phyloP scores from a whole-genome alignment of 2,888 invertebrate species.

The Operophtera brumata region DNA sequence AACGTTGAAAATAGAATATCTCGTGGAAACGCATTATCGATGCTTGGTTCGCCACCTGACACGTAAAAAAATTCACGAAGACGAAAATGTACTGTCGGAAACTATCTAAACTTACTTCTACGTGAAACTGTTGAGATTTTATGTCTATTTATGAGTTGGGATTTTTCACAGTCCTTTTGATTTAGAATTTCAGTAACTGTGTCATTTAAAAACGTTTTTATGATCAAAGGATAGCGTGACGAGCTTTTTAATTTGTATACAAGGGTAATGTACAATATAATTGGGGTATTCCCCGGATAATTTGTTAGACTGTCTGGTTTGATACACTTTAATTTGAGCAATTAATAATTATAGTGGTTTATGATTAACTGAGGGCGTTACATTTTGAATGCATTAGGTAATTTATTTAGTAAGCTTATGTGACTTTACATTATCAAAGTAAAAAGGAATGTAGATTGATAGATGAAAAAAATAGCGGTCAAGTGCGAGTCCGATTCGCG shows the following conservation, averaged over 20 bases:
- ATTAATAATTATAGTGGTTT: slow-evolving; percentile 4
- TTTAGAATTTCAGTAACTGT: not conserved
- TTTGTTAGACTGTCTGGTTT: slow-evolving; percentile 1
- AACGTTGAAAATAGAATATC: not conserved
- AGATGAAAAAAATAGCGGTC: too few relatives aligned
- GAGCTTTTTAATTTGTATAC: slow-evolving; percentile 3
- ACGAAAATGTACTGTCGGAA: too few relatives aligned
- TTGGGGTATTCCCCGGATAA: not conserved
- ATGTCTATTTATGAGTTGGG: not conserved
- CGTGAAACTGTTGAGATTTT: not conserved
- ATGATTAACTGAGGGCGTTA: slow-evolving; percentile 3
- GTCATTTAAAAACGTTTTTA: not conserved
- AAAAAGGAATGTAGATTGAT: too few relatives aligned
- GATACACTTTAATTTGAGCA: slow-evolving; percentile 5
- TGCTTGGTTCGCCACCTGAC: not conserved
- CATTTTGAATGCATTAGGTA: not conserved
- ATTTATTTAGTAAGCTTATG: too few relatives aligned
- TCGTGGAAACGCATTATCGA: not conserved
- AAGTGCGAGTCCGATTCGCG: too few relatives aligned
- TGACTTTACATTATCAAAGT: too few relatives aligned
- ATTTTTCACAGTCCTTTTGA: not conserved
- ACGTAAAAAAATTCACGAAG: too few relatives aligned
- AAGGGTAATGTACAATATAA: not conserved
- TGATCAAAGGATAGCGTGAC: not conserved
- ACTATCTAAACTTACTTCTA: not conserved